Base-by-base conservation (phyloP, 2,113 vertebrate genomes). In the Coturnix japonica region DNA sequence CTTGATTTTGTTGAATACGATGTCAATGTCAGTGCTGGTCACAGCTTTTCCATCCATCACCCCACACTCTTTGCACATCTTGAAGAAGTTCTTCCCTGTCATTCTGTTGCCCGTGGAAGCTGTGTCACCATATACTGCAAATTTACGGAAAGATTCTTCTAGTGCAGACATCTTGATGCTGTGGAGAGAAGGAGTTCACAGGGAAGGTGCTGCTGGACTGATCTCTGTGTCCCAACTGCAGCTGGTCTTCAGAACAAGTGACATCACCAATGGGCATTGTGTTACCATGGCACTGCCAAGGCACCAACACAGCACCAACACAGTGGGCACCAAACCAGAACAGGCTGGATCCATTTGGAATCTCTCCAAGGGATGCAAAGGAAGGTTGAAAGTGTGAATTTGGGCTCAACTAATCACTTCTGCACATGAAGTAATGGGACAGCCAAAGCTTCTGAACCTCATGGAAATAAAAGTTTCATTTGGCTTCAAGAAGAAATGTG, bases 1-100 rank as follows among this genome's bases (percentile, higher is more conserved):
- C 98, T 99, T 99, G 95, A 99, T 98, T 98, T 99, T 99, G 96
- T 97, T 98, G 96, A 99, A 99, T 59, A 98, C 86, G 0, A 98
- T 98, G 95, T 99, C 98, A 11, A 98, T 95, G 4, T 99, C 98
- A 1, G 98, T 98, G 81, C 97, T 96, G 75, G 98, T 99, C 96
- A 99, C 96, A 0, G 70, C 84, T 94, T 98, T 98, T 56, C 98
- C 98, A 4, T 99, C 98, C 31, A 97, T 98, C 94, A 99, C 96
- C 13, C 95, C 95, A 89, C 99, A 98, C 82, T 99, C 98, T 91
- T 98, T 99, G 95, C 98, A 99, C 51, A 99, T 88, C 91, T 99
- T 99, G 20, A 95, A 97, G 89, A 99, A 98, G 90, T 99, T 99
- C 95, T 99, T 99, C 81, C 98, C 98, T 0, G 97, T 98, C 94